Base-by-base conservation (phyloP, 1,140 invertebrate genomes). In the Metaphire vulgaris region DNA sequence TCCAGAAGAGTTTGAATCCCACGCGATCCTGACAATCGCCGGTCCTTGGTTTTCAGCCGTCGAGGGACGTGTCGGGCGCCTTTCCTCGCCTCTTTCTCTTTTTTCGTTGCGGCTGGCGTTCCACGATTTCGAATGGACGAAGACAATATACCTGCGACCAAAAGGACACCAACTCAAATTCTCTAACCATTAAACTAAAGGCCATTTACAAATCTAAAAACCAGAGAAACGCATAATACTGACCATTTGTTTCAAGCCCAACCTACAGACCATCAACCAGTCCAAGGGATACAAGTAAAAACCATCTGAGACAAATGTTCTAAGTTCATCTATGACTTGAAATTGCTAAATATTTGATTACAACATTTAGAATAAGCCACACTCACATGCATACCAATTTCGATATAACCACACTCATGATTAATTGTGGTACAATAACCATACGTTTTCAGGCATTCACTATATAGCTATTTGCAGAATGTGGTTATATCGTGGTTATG, bases 91-190 rank as follows among this genome's bases (percentile, higher is more conserved):
- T 2, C 30, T 69, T 69, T 21, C 34, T 33, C 33, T 73, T 76
- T 33, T 66, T 76, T 33, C 56, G 56, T n/a, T 69, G 41, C 33
- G 33, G 69, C 41, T 76, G 64, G 28, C 75, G 56, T 30, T 78
- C 74, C 16, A 72, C 64, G 15, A 78, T 72, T 30, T 76, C 70
- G 68, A 76, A 78, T 65, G 74, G 77, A 33, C 75, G 74, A 34
- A 78, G 70, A 65, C 77, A 78, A 26, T 76, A 78, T 33, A 76
- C 68, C 77, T 78, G 77, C 2, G 31, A 15, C 31, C 21, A 16
- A 76, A 56, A 56, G 6, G 6, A 56, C 41, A 56, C 6, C 21
- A 12, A 56, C 6, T 56, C 6, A 56, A 12, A 12, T 12, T 12
- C 21, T 56, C 6, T 56, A 56, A 56, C 21, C 21, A 56, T 56